Conservation (phyloP, 2,888 invertebrate genomes). For the Adineta ricciae region DNA sequence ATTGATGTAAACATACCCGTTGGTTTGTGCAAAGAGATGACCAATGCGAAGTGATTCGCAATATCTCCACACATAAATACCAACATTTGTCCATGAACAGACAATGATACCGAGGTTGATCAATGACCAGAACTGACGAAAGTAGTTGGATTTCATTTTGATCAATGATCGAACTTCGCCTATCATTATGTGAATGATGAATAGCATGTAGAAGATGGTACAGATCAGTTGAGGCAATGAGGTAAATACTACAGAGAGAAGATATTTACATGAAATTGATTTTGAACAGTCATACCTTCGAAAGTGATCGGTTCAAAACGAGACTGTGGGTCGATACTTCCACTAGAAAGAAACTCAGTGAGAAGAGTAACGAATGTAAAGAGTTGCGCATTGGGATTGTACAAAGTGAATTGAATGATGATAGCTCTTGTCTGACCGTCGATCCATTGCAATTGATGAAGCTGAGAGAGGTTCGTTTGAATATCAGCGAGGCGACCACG, state of each 20-base stretch:
- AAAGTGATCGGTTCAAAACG: conserved; percentile 12
- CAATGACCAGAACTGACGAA: conserved; percentile 22
- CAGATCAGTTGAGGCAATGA: too few species aligned
- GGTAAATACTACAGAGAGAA: neutral
- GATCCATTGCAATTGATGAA: conserved; percentile 50
- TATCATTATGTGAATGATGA: conserved; percentile 23
- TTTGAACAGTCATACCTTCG: too few species aligned
- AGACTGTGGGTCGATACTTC: neutral
- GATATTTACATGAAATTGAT: too few species aligned
- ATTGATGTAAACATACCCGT: conserved; percentile 26
- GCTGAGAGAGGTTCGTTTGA: conserved; percentile 26
- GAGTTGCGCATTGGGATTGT: conserved; percentile 44
- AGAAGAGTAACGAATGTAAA: neutral
- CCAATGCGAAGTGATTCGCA: conserved; percentile 2
- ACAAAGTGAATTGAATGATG: conserved; percentile 54
- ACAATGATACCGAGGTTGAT: conserved; percentile 20
- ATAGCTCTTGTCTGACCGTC: conserved; percentile 53
- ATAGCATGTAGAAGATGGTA: neutral
- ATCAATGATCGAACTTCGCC: neutral
- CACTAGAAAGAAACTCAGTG: conserved; percentile 19
- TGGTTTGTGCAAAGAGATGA: conserved; percentile 22
- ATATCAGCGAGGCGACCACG: neutral
- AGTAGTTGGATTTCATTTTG: neutral
- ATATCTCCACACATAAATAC: conserved; percentile 20
- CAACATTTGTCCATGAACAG: conserved; percentile 23